Base-by-base conservation (phyloP, 1,140 invertebrate genomes). In the Nixonia krombeini region DNA sequence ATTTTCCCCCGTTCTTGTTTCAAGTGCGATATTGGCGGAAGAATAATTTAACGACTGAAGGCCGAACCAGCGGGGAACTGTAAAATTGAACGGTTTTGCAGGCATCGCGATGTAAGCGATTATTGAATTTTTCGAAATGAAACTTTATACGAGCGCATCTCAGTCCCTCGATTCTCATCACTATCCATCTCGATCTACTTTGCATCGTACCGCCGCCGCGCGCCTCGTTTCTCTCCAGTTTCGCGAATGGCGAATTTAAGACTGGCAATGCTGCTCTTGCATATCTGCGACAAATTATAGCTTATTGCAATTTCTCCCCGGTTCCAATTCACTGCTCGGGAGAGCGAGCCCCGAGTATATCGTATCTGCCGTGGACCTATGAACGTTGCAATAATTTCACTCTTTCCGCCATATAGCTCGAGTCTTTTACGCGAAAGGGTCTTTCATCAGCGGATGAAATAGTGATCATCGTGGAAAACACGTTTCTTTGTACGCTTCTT, bases 81-180 rank as follows among this genome's bases (percentile, higher is more conserved):
- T 63, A 63, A 72, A 73, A 72, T 62, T 29, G 72, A 63, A 73
- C 28, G 40, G 26, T 6, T 38, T 26, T 7, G 16, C 55, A 35
- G 63, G 62, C 64, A 70, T 59, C 68, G 62, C 70, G 33, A 53
- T 69, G 68, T 71, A 74, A 75, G 59, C 73, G 71, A 75, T 75
- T 67, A 70, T 70, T 74, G 70, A 69, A 73, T 77, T 73, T 15
- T 45, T 57, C 37, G 61, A 65, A 78, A 76, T 73, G 67, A 75
- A 76, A 75, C 45, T 73, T 64, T 61, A 69, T 68, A 67, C 52
- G 64, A 55, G 51, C 51, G 17, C 28, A 41, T 53, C 50, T 38
- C 26, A 31, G 15, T 49, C 17, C 13, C 40, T 16, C 57, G 18
- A 61, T 56, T 13, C 31, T 46, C 52, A 46, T 56, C 23, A 46